Conservation (phyloP, 1,140 invertebrate genomes). For the Trichonephila clavipes region DNA sequence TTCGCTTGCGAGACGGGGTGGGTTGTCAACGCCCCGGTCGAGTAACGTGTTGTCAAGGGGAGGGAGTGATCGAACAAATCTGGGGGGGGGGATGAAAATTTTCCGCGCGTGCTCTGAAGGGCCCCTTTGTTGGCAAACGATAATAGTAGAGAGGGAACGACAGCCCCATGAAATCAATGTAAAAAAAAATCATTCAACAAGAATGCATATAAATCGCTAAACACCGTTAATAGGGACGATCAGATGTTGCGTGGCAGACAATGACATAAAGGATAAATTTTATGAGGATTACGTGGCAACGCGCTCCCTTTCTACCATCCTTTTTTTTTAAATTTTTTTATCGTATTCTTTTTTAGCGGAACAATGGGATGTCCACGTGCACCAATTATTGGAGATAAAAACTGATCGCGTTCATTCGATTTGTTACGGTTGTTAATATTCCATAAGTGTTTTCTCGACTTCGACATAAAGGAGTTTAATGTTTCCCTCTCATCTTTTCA, state of each 20-base stretch:
- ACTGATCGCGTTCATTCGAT: not conserved
- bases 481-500: too few species aligned
- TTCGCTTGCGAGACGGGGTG: not conserved
- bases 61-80: not conserved
- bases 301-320: not conserved
- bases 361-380: slow-evolving; percentile 9
- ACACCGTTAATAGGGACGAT: slow-evolving; percentile 31
- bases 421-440: not conserved
- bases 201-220: slow-evolving; percentile 40
- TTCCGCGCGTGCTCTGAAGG: not conserved
- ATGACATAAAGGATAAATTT: not conserved
- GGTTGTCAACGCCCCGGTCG: not conserved
- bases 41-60: not conserved
- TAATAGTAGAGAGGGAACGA: slow-evolving; percentile 2
- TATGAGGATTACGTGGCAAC: slow-evolving; percentile 27
- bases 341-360: not conserved
- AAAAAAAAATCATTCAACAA: not conserved
- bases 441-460: not conserved
- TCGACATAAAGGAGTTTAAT: too few species aligned
- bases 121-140: slow-evolving; percentile 13
- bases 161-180: not conserved
- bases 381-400: not conserved
- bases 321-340: not conserved
- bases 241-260: not conserved
- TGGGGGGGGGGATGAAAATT: not conserved